phyloP scores from a whole-genome alignment of 2,888 invertebrate genomes.

The Phyllotreta cruciferae region DNA sequence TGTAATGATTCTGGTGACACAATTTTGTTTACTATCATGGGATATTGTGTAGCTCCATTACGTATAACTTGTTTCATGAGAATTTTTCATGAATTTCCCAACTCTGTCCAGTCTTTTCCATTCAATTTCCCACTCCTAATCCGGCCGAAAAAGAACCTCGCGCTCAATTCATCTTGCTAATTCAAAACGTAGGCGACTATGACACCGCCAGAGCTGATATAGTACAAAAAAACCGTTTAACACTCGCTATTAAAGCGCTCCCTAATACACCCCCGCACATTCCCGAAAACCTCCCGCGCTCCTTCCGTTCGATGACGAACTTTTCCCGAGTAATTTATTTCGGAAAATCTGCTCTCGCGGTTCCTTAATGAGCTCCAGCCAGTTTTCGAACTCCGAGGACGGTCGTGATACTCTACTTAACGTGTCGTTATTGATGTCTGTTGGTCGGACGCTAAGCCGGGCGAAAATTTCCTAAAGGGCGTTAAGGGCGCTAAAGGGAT shows the following conservation, averaged over 20 bases:
- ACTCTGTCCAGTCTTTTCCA: too few relatives aligned
- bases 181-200: slow-evolving; percentile 30
- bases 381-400: slow-evolving; percentile 37
- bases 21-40: too few relatives aligned
- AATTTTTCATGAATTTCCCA: too few relatives aligned
- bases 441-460: slow-evolving; percentile 18
- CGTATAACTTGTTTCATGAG: too few relatives aligned
- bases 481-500: slow-evolving; percentile 7
- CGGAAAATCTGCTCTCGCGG: slow-evolving; percentile 37
- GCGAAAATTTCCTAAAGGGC: slow-evolving; percentile 10
- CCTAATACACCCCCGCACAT: slow-evolving; percentile 14
- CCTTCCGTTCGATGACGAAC: slow-evolving; percentile 25
- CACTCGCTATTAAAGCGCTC: slow-evolving; percentile 37
- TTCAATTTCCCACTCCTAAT: neutral
- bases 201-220: slow-evolving; percentile 34
- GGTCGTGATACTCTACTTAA: slow-evolving; percentile 46
- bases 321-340: slow-evolving; percentile 40
- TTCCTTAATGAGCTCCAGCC: slow-evolving; percentile 45
- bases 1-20: too few relatives aligned
- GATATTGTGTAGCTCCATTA: too few relatives aligned
- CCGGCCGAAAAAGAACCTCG: slow-evolving; percentile 12
- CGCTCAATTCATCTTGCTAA: slow-evolving; percentile 33
- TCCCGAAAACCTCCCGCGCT: too few relatives aligned
- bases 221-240: slow-evolving; percentile 33
- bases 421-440: slow-evolving; percentile 46